Percentiles rank a stretch among this genome's conserved stretches.
Evolutionary conservation across 2,888 invertebrate genomes (phyloP).

Genomic region (Myopa tessellatipennis): DNA sequence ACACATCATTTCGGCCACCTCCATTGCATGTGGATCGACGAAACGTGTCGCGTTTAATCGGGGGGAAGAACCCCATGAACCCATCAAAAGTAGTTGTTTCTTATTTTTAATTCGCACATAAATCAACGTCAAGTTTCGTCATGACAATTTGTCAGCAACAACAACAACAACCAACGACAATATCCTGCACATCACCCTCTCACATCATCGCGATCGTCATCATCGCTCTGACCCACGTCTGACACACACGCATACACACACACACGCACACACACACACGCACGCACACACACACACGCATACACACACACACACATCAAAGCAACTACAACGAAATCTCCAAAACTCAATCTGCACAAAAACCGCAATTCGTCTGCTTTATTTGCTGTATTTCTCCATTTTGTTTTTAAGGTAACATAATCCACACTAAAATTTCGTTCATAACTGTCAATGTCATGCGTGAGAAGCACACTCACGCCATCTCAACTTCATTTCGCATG

Average conservation of each 20-base stretch:
- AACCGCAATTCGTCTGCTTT: slow-evolving; percentile 17
- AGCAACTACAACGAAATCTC: not conserved
- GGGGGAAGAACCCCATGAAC: no score
- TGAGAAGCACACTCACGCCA: slow-evolving; percentile 14
- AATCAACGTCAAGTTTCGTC: slow-evolving; percentile 18
- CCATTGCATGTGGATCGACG: no score
- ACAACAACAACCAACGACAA: not conserved
- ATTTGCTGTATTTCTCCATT: not conserved
- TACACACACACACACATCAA: not conserved
- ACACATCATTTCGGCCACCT: no score
- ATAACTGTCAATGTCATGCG: slow-evolving; percentile 37
- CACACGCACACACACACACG: slow-evolving; percentile 21
- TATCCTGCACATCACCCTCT: not conserved
- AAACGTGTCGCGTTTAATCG: no score
- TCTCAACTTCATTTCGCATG: slow-evolving; percentile 43
- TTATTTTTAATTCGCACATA: not conserved
- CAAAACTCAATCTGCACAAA: slow-evolving; percentile 24
- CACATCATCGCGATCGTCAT: not conserved
- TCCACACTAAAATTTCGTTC: slow-evolving; percentile 22
- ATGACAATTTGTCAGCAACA: slow-evolving; percentile 37
- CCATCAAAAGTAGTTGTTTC: no score
- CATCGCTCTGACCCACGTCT: slow-evolving; percentile 28
- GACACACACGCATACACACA: no score
- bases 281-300: slow-evolving; percentile 1
- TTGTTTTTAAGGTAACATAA: slow-evolving; percentile 10